phyloP scores from a whole-genome alignment of 2,888 invertebrate genomes.

The Ormyrus nitidulus region DNA sequence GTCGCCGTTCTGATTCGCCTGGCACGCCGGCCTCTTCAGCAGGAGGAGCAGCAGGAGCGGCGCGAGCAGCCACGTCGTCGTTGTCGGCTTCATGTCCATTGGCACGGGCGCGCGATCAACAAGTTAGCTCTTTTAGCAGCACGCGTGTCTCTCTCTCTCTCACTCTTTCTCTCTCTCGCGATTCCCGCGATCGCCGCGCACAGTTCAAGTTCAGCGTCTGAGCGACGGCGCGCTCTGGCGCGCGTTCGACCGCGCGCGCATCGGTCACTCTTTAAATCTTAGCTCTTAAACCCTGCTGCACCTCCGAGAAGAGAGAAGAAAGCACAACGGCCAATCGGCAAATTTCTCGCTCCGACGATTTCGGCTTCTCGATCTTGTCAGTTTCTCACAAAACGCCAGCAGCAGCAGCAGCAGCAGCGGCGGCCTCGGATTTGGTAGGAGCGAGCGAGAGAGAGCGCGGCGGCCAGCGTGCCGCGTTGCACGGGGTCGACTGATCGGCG shows the following conservation, averaged over 20 bases:
- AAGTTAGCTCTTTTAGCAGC: background rate
- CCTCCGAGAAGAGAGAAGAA: too few species aligned
- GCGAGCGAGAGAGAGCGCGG: slow-evolving; percentile 56
- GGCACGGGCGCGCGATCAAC: slow-evolving; percentile 10
- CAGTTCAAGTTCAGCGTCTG: slow-evolving; percentile 37
- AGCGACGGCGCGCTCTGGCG: slow-evolving; percentile 44
- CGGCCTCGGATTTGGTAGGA: background rate
- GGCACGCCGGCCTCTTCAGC: slow-evolving; percentile 23
- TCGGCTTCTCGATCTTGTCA: too few species aligned
- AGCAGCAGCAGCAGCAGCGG: too few species aligned
- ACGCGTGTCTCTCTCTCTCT: background rate
- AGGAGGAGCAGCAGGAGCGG: slow-evolving; percentile 58
- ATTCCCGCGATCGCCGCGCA: background rate
- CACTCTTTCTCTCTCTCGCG: background rate
- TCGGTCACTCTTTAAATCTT: background rate
- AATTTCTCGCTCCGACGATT: too few species aligned
- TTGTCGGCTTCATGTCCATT: too few species aligned
- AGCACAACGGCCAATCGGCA: background rate
- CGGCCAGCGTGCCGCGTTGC: slow-evolving; percentile 74
- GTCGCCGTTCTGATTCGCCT: slow-evolving; percentile 67
- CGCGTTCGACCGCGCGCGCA: slow-evolving; percentile 22
- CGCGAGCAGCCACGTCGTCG: too few species aligned
- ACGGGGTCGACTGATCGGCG: slow-evolving; percentile 74
- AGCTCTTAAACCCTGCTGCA: too few species aligned
- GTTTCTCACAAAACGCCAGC: too few species aligned